Base-by-base conservation (phyloP, 2,113 vertebrate species). In the Alethe diademata region DNA sequence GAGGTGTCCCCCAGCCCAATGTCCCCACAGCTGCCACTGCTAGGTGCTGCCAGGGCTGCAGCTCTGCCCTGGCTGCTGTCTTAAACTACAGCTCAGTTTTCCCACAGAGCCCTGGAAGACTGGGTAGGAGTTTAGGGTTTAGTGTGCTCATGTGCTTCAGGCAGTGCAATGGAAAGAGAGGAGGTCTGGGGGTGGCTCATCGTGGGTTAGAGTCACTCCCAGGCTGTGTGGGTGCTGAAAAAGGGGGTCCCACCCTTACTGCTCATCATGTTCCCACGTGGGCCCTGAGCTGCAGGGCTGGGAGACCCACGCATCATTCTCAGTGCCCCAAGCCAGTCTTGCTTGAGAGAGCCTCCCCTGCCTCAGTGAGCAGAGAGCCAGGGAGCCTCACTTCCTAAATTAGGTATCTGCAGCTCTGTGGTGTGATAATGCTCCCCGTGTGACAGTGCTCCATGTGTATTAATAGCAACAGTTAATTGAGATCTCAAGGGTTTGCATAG, bases 381-480 rank as follows among this genome's bases (percentile, higher is more conserved):
- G 60, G 43, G 86, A 76, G 75, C 66, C 36, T 90, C 3, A 1
- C 78, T 82, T 79, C 81, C 93, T 82, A 88, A 95, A 96, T 94
- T 82, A 72, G 85, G 43, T 67, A 36, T 90, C n/a, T 72, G 51
- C 78, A 82, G 85, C 74, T 61, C 88, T 45, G 74, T 2, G 0
- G 57, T 53, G 66, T 40, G 93, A 90, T 92, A 93, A 53, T n/a
- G 53, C 88, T 91, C 33, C 86, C 81, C 93, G 75, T 0, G 13
- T 94, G 92, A 71, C 76, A 36, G 3, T 10, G 45, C 65, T 94
- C 80, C 43, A 0, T 71, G 88, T 6, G 24, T 96, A 96, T 94
- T 88, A 94, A 96, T 94, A 96, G 95, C 88, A 86, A 1, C 54
- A 57, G 88, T 65, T 95, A 79, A 76, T 58, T 94, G 86, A 82